phyloP scores from a whole-genome alignment of 2,888 invertebrate species.

The Perizoma flavofasciatum region DNA sequence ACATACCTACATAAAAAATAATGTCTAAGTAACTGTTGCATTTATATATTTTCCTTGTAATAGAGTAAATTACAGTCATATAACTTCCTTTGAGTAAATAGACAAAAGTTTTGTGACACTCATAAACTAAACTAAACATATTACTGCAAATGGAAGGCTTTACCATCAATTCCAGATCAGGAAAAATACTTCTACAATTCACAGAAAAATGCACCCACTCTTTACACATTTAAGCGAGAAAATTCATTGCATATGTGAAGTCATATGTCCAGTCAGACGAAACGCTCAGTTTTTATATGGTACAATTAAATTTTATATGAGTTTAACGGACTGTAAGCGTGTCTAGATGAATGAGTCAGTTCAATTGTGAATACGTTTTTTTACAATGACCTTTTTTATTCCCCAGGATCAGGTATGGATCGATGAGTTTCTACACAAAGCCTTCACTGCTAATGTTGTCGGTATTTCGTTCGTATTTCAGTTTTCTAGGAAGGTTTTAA shows the following conservation, averaged over 20 bases:
- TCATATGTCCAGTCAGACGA: constrained; percentile 20
- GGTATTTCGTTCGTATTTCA: not conserved
- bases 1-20: no score
- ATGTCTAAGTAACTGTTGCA: no score
- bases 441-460: not conserved
- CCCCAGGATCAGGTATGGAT: constrained; percentile 11
- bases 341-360: constrained; percentile 34
- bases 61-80: no score
- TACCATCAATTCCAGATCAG: not conserved
- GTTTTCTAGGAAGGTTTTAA: not conserved
- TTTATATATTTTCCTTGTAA: no score
- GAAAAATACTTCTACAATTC: not conserved
- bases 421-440: constrained; percentile 2
- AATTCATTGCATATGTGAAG: constrained; percentile 5
- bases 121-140: not conserved
- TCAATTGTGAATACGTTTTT: constrained; percentile 31
- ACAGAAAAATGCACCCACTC: constrained; percentile 6
- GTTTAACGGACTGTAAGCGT: constrained; percentile 39
- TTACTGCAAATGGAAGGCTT: not conserved
- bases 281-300: constrained; percentile 40
- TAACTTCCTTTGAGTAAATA: not conserved
- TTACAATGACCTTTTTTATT: constrained; percentile 15
- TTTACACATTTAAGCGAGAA: not conserved
- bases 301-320: constrained; percentile 46
- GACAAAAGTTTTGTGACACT: not conserved